These are phyloP conservation scores for Sylvia borin DNA, from an alignment of 2,797 vertebrate species.

Conservation along the genomic window DNA sequence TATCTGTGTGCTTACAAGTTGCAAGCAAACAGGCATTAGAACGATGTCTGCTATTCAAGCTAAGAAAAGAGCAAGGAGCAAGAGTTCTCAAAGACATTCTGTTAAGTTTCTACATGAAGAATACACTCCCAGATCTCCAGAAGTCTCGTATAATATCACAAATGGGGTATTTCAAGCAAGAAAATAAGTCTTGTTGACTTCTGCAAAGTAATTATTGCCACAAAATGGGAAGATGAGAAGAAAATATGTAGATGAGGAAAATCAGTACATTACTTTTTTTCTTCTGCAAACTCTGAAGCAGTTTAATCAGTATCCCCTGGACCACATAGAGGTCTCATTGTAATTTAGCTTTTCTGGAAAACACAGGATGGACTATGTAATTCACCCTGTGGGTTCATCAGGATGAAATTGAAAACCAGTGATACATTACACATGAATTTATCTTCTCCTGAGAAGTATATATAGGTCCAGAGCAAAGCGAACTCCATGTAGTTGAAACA, in stretches of 20 bases:
- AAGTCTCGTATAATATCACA: background rate
- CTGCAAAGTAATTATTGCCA: conserved; percentile 1
- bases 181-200: conserved; percentile 26
- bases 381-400: background rate
- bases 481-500: background rate
- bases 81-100: conserved; percentile 15
- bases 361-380: conserved; percentile 6
- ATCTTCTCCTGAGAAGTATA: background rate
- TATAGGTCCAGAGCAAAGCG: background rate
- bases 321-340: background rate
- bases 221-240: background rate
- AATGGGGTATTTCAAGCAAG: background rate
- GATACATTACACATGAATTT: conserved; percentile 22
- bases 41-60: background rate
- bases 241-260: conserved; percentile 6
- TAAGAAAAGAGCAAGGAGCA: conserved; percentile 7
- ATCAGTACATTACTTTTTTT: background rate
- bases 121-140: background rate
- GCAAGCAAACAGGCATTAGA: conserved; percentile 47
- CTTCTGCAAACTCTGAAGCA: background rate
- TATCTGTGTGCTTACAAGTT: background rate
- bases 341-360: conserved; percentile 29
- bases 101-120: background rate
- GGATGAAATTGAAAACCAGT: conserved; percentile 17
- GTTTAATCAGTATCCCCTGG: conserved; percentile 11